Evolutionary conservation across 2,113 vertebrate genomes (phyloP).

Genomic region (Platichthys stellatus): DNA sequence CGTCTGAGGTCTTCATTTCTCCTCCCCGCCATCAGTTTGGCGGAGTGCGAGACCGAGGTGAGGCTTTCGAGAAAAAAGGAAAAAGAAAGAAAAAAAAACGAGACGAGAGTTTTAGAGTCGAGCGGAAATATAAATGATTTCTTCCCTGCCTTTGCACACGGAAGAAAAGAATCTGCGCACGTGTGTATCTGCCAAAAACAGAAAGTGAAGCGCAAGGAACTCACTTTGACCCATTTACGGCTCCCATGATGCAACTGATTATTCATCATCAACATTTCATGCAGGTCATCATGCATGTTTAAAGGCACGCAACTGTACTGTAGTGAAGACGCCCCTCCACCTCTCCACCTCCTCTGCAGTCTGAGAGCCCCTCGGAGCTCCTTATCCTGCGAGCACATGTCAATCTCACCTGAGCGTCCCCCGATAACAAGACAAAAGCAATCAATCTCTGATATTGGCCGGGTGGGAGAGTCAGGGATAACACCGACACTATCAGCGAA

Average conservation of each 20-base stretch:
- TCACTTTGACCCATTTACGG: constrained; percentile 65
- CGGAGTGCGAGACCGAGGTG: neutral
- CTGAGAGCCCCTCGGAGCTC: constrained; percentile 32
- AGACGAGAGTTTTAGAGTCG: neutral
- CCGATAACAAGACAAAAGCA: constrained; percentile 73
- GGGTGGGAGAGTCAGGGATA: constrained; percentile 50
- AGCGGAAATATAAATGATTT: neutral
- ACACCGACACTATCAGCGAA: constrained; percentile 56
- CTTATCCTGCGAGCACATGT: constrained; percentile 62
- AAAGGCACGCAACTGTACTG: constrained; percentile 24
- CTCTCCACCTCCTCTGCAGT: neutral
- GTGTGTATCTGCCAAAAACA: constrained; percentile 16
- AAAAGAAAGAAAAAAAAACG: neutral
- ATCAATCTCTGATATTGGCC: constrained; percentile 72
- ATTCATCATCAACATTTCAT: constrained; percentile 71
- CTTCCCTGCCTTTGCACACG: neutral
- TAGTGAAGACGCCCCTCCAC: neutral
- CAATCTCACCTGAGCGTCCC: constrained; percentile 70
- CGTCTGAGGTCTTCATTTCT: constrained; percentile 59
- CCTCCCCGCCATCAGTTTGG: constrained; percentile 4
- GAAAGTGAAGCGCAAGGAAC: neutral
- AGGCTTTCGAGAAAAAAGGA: neutral
- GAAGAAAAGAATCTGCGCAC: neutral
- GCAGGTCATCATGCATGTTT: constrained; percentile 73
- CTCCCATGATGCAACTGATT: constrained; percentile 59